Conservation (phyloP, 2,113 vertebrate genomes). For the Gymnogyps californianus region DNA sequence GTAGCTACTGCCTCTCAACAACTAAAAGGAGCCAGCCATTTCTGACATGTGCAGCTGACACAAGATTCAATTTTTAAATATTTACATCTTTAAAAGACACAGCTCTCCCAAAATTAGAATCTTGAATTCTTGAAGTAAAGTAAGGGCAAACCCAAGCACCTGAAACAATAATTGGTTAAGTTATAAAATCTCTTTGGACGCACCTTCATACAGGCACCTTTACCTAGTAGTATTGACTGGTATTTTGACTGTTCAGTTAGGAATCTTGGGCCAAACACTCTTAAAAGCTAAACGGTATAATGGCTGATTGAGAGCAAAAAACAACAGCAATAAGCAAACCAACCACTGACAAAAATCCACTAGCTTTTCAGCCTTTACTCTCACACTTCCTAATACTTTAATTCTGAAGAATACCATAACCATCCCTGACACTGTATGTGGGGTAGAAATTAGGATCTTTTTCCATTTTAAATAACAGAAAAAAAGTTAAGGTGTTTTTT, state of each 20-base stretch:
- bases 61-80: background rate
- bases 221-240: background rate
- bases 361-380: background rate
- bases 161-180: background rate
- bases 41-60: background rate
- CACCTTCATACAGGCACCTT: background rate
- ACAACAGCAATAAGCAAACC: background rate
- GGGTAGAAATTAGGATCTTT: background rate
- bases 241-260: background rate
- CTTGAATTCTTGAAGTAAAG: background rate
- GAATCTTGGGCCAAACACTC: background rate
- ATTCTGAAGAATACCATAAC: background rate
- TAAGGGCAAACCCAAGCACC: background rate
- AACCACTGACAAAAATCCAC: background rate
- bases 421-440: background rate
- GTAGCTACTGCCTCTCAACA: background rate
- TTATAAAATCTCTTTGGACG: background rate
- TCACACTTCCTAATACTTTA: background rate
- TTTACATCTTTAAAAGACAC: background rate
- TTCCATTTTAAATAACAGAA: background rate
- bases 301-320: rapidly evolving
- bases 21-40: background rate
- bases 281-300: background rate
- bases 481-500: background rate
- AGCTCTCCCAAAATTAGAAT: background rate